Percentiles rank a stretch among this genome's conserved stretches.
Evolutionary conservation across 64 coral and sea anemone species (phyloP).

Genomic region (Platygyra sinensis): DNA sequence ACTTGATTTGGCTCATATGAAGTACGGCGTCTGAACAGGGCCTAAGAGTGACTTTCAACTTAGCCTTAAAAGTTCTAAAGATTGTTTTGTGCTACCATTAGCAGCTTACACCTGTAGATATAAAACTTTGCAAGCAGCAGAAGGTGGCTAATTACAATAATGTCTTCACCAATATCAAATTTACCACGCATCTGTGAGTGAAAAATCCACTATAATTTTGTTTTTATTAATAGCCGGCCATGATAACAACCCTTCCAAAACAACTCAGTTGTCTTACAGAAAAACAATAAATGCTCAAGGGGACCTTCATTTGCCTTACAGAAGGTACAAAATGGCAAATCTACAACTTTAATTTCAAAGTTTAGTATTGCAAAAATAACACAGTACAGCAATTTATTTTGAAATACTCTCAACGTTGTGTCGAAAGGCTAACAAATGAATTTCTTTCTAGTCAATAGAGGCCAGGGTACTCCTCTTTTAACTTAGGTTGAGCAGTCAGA

Average conservation of each 20-base stretch:
- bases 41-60: no score
- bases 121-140: no score
- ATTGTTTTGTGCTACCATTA: no score
- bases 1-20: no score
- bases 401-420: not conserved
- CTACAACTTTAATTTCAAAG: not conserved
- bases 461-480: not conserved
- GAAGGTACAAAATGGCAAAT: no score
- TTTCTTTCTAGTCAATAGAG: no score
- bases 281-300: constrained; percentile 1
- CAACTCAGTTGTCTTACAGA: not conserved
- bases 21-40: no score
- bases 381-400: no score
- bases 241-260: constrained; percentile 8
- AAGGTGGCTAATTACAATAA: no score
- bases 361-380: not conserved
- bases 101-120: no score
- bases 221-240: not conserved
- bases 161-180: not conserved
- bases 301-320: not conserved
- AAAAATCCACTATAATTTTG: not conserved
- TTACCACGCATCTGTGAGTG: not conserved
- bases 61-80: no score
- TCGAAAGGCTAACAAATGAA: not conserved
- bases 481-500: no score